Evolutionary conservation across 1,140 invertebrate genomes (phyloP).

Genomic region (Drosophila biarmipes): DNA sequence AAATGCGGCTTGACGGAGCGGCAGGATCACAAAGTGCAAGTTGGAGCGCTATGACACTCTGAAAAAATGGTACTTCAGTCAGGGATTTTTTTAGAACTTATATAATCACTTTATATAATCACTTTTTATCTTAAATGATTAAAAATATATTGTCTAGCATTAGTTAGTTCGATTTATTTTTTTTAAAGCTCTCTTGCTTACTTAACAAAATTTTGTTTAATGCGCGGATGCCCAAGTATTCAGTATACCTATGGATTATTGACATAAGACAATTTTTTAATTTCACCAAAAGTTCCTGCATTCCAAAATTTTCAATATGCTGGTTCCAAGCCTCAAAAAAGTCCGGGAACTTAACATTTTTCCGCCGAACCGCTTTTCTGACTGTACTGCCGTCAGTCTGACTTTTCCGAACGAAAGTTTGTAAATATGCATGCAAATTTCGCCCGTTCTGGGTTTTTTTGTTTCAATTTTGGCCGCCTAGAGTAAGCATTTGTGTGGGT

Average conservation of each 20-base stretch:
- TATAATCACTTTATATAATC: too few relatives aligned
- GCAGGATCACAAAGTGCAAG: not conserved
- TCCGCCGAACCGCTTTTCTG: not conserved
- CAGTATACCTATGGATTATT: too few relatives aligned
- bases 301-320: not conserved
- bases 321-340: not conserved
- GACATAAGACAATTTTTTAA: too few relatives aligned
- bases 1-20: constrained; percentile 64
- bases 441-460: constrained; percentile 27
- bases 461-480: constrained; percentile 71
- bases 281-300: not conserved
- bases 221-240: too few relatives aligned
- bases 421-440: constrained; percentile 83
- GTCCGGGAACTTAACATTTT: not conserved
- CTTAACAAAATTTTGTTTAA: too few relatives aligned
- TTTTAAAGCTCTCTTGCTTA: too few relatives aligned
- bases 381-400: constrained; percentile 32
- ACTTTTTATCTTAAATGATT: too few relatives aligned
- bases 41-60: not conserved
- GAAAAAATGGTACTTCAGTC: not conserved
- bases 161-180: too few relatives aligned
- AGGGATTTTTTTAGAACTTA: too few relatives aligned
- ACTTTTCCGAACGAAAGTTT: constrained; percentile 68
- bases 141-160: too few relatives aligned
- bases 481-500: constrained; percentile 7